Conservation (phyloP, 2,113 vertebrate species). For the Rhea americana region DNA sequence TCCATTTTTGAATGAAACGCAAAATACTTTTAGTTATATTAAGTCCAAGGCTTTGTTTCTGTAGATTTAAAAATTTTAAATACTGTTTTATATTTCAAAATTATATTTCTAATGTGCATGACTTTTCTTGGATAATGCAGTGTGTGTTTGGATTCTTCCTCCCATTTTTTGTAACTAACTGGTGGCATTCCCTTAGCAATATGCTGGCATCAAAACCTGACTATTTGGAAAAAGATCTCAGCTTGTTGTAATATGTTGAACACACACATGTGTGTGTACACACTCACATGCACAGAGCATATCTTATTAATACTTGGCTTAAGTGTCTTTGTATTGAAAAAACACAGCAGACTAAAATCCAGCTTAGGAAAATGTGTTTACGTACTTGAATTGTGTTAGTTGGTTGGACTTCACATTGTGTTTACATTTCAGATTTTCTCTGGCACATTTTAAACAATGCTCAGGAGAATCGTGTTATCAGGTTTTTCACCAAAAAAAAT, state of each 20-base stretch:
- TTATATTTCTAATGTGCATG: not conserved
- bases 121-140: not conserved
- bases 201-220: not conserved
- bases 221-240: not conserved
- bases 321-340: not conserved
- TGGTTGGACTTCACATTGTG: not conserved
- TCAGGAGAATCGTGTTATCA: not conserved
- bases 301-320: not conserved
- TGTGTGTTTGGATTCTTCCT: not conserved
- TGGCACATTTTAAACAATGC: not conserved
- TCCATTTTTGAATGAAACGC: not conserved
- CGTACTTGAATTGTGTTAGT: not conserved
- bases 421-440: not conserved
- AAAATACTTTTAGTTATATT: not conserved
- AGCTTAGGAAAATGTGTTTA: not conserved
- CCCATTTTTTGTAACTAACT: accelerated
- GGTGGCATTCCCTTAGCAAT: not conserved
- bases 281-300: not conserved
- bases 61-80: not conserved
- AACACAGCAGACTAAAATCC: not conserved
- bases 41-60: not conserved
- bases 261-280: not conserved
- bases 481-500: not conserved
- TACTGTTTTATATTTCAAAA: not conserved
- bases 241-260: not conserved